These are phyloP conservation scores for Ammodramus savannarum DNA, from an alignment of 2,113 vertebrate species.

Conservation along the genomic window DNA sequence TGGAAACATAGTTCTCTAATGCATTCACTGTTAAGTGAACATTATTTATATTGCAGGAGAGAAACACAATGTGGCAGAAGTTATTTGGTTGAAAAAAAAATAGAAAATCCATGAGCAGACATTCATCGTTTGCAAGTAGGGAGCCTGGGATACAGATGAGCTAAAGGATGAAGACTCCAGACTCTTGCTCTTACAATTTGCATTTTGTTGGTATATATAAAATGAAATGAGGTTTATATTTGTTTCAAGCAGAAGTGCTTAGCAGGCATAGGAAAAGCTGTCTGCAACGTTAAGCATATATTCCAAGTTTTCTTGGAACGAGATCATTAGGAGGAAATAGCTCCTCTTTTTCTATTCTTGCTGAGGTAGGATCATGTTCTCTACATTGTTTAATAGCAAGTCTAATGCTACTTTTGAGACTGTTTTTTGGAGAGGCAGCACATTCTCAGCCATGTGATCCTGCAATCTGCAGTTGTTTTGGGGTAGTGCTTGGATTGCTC, in stretches of 20 bases:
- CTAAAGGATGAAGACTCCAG: slow-evolving; percentile 8
- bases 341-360: neutral
- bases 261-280: slow-evolving; percentile 10
- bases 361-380: neutral
- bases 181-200: slow-evolving; percentile 40
- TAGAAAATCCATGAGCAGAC: neutral
- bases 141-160: slow-evolving; percentile 5
- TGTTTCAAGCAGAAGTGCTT: slow-evolving; percentile 26
- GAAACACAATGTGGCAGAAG: neutral
- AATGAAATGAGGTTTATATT: neutral
- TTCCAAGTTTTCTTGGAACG: slow-evolving; percentile 20
- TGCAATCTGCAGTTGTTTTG: neutral
- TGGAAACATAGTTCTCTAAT: neutral
- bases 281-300: neutral
- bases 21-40: slow-evolving; percentile 28
- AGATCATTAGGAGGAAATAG: slow-evolving; percentile 1
- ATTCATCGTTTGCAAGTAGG: neutral
- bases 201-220: slow-evolving; percentile 37
- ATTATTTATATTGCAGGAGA: slow-evolving; percentile 28
- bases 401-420: neutral
- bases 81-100: neutral
- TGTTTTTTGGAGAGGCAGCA: neutral
- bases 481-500: neutral
- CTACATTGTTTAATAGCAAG: neutral
- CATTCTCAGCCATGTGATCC: neutral